Percentiles rank a stretch among this genome's conserved stretches.
Evolutionary conservation across 2,113 vertebrate genomes (phyloP).

Genomic region (Sebastes schlegelii): DNA sequence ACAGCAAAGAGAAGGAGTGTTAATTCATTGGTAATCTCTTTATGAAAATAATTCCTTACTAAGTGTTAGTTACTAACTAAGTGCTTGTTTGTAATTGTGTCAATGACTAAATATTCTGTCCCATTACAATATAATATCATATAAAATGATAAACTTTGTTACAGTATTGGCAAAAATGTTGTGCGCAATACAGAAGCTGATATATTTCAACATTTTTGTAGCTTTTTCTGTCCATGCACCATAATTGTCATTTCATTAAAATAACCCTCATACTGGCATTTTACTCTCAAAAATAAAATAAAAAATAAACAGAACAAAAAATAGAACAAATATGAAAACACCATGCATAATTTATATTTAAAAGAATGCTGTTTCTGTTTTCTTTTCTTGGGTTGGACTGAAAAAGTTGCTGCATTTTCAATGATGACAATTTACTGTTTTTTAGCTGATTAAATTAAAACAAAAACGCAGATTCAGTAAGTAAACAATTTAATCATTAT

Average conservation of each 20-base stretch:
- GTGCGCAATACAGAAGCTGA: too few species aligned
- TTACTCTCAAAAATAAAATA: neutral
- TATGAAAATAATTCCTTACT: constrained; percentile 5
- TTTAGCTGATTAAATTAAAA: neutral
- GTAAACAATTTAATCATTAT: neutral
- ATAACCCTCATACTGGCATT: neutral
- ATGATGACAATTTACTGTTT: neutral
- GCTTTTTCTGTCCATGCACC: neutral
- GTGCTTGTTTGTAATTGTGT: constrained; percentile 14
- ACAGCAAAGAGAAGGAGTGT: neutral
- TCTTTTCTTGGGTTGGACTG: neutral
- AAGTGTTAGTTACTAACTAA: neutral
- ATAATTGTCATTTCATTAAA: neutral
- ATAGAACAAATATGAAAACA: neutral
- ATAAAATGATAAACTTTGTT: neutral
- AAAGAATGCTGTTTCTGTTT: neutral
- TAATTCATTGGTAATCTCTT: constrained; percentile 38
- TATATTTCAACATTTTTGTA: neutral
- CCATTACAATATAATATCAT: neutral
- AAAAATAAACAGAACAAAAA: neutral
- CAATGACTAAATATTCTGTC: constrained; percentile 13
- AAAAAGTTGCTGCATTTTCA: neutral
- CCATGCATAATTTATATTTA: neutral
- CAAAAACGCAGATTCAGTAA: neutral
- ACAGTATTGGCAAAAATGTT: neutral